These are phyloP conservation scores for Petrophora chlorosata DNA, from an alignment of 2,888 invertebrate species.

Conservation along the genomic window DNA sequence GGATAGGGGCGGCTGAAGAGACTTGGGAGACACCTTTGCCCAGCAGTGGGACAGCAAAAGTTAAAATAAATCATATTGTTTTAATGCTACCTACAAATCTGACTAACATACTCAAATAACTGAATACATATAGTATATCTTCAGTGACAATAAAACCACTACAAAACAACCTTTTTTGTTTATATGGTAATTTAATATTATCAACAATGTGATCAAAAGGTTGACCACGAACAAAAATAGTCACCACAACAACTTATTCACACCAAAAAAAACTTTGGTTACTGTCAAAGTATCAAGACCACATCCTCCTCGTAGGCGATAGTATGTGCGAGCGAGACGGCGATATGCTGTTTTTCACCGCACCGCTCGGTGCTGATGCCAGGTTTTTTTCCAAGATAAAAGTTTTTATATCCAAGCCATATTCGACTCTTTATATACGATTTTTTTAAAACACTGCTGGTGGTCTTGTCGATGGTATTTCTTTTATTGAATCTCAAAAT, in stretches of 20 bases:
- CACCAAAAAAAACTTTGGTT: conserved; percentile 1
- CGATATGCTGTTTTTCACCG: conserved; percentile 64
- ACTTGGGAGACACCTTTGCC: too few species aligned
- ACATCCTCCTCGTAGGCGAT: conserved; percentile 41
- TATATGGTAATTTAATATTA: too few species aligned
- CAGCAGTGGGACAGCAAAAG: too few species aligned
- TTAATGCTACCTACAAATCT: too few species aligned
- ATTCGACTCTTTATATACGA: conserved; percentile 30
- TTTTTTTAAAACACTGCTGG: conserved; percentile 29
- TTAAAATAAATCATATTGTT: too few species aligned
- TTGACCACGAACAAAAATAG: too few species aligned
- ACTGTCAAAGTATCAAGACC: conserved; percentile 62
- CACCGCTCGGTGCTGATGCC: conserved; percentile 46
- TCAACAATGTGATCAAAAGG: too few species aligned
- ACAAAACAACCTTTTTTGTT: too few species aligned
- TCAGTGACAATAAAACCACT: too few species aligned
- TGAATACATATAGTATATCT: too few species aligned
- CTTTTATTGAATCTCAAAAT: conserved; percentile 20
- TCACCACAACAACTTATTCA: neutral
- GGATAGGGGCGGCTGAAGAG: too few species aligned
- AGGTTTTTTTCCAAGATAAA: conserved; percentile 34
- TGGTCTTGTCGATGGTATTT: conserved; percentile 28
- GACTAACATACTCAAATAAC: too few species aligned
- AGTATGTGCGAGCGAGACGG: conserved; percentile 63
- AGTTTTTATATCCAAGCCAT: conserved; percentile 36